Base-by-base conservation (phyloP, 2,113 vertebrate species). In the Gorsachius goisagi region DNA sequence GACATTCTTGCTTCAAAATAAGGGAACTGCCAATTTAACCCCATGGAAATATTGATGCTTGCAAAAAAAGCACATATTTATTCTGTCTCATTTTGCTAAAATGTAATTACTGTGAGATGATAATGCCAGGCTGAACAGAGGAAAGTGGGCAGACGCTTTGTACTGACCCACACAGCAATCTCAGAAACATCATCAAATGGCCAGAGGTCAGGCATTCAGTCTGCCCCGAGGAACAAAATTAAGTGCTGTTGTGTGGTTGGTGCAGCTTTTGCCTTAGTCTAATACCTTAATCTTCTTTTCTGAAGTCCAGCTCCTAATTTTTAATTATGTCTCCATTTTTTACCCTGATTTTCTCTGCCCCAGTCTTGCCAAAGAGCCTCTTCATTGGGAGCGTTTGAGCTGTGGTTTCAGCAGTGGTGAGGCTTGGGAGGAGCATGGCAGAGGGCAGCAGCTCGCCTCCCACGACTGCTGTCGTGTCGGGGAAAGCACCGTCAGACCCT, bases 261-360 rank as follows among this genome's bases (percentile, higher is more conserved):
- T n/a, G 78, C 2, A 2, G 91, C 76, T 95, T 89, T 82, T 71
- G 71, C 75, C 67, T 88, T 24, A 3, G 58, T 20, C 76, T 95
- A 80, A 97, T 85, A 85, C 96, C 63, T 95, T 96, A 94, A 97
- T 95, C 97, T 94, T 92, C 97, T 97, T 95, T 95, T 68, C 93
- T 76, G 73, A 73, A 72, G 79, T 30, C 62, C 66, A 77, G 90
- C 47, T 77, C 89, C 92, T 82, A 26, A 67, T 90, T 91, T 96
- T 97, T 94, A 93, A 97, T 97, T 72, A 52, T 15, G 28, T 30
- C 79, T 92, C 86, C 16, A 2, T 41, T 72, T 79, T 47, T 27
- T 87, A 82, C 39, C 80, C 91, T 89, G 76, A 5, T 89, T 96
- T 91, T 71, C 76, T 68, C 74, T 68, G 62, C 60, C 39, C 52